A percentile compares a stretch with the other conserved stretches of the same genome.
phyloP scores from a whole-genome alignment of 2,888 invertebrate species.

The Trisateles emortualis region DNA sequence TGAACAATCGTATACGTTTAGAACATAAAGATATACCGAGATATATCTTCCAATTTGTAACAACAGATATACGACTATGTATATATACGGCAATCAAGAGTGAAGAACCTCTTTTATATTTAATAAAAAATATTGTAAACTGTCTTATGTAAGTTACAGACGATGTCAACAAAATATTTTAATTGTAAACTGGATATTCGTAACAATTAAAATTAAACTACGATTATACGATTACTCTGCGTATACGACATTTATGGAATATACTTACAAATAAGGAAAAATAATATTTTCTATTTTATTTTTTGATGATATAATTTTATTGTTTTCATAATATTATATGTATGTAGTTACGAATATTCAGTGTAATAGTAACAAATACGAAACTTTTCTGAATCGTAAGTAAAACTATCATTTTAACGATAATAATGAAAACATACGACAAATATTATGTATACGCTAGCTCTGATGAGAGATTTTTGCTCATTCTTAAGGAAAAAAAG shows the following conservation, averaged over 20 bases:
- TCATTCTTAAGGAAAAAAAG: conserved; percentile 85
- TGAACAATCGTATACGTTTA: conserved; percentile 92
- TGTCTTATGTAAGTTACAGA: conserved; percentile 78
- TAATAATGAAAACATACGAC: conserved; percentile 87
- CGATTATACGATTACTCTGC: conserved; percentile 25
- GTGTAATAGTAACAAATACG: conserved; percentile 61
- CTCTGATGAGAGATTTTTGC: conserved; percentile 88
- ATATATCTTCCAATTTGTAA: conserved; percentile 82
- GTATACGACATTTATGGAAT: conserved; percentile 51
- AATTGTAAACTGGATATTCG: conserved; percentile 56
- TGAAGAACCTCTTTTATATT: conserved; percentile 83
- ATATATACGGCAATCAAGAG: conserved; percentile 83
- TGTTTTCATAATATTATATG: too few relatives aligned
- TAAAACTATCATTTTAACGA: conserved; percentile 88
- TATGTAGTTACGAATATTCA: conserved; percentile 53
- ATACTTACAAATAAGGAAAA: conserved; percentile 30
- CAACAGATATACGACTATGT: conserved; percentile 83
- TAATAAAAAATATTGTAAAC: conserved; percentile 83
- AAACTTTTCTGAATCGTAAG: conserved; percentile 72
- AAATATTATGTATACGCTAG: conserved; percentile 93
- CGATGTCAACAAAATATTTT: conserved; percentile 64
- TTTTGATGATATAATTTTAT: conserved; percentile 38
- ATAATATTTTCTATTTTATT: conserved; percentile 42
- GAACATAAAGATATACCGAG: conserved; percentile 73
- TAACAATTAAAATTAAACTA: conserved; percentile 23